Percentiles rank a stretch among this genome's conserved stretches.
These are phyloP conservation scores for Mus musculus DNA, from an alignment of 2,113 vertebrate species.

Conservation along the genomic window GRCm39 chr2:157695001-157695500, in stretches of 20 bases:
- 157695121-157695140: no score
- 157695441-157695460: conserved; percentile 71
- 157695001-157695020: no score
- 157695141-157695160: no score
- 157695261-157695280: not conserved
- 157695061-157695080: no score
- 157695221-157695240: not conserved
- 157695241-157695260: not conserved
- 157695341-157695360: not conserved
- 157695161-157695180: no score
- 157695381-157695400: conserved; percentile 43
- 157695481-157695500: conserved; percentile 60
- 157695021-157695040: no score
- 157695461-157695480: conserved; percentile 62
- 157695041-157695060: no score
- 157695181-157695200: not conserved
- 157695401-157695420: conserved; percentile 67
- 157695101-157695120: no score
- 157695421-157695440: conserved; percentile 70
- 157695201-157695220: not conserved
- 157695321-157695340: not conserved
- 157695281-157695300: not conserved
- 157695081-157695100: no score
- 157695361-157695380: conserved; percentile 52
- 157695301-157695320: not conserved